Evolutionary conservation across 2,888 invertebrate genomes (phyloP).

Genomic region (Tubiluchus corallicola): DNA sequence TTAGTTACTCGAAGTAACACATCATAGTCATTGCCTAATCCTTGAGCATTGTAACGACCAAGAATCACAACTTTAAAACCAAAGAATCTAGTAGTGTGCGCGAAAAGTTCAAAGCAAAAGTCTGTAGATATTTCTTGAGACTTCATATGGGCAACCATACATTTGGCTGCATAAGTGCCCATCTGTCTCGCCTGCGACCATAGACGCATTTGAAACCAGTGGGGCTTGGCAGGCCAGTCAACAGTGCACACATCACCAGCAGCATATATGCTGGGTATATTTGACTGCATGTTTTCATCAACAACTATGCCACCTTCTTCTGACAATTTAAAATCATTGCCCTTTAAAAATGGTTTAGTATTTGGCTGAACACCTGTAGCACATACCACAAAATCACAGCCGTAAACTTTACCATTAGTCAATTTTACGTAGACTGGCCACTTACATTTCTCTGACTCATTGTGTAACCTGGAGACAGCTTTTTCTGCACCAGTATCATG

Average conservation of each 20-base stretch:
- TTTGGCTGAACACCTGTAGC: constrained; percentile 69
- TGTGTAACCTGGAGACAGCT: background rate
- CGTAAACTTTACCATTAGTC: constrained; percentile 46
- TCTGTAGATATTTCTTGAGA: constrained; percentile 33
- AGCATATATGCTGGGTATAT: constrained; percentile 57
- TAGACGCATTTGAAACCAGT: constrained; percentile 80
- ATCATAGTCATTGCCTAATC: constrained; percentile 56
- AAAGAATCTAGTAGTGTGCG: constrained; percentile 87
- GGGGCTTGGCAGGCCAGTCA: constrained; percentile 49
- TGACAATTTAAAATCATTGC: constrained; percentile 15
- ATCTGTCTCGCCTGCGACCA: constrained; percentile 98
- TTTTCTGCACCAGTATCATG: background rate
- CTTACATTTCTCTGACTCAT: constrained; percentile 10
- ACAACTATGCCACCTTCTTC: constrained; percentile 67
- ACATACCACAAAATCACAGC: constrained; percentile 78
- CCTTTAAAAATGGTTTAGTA: constrained; percentile 18
- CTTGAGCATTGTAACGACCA: constrained; percentile 83
- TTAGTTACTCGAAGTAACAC: constrained; percentile 64
- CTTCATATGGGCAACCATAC: constrained; percentile 41
- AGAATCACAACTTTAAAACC: constrained; percentile 77
- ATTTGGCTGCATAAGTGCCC: constrained; percentile 81
- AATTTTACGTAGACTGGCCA: constrained; percentile 54
- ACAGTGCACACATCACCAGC: constrained; percentile 85
- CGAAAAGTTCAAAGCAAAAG: constrained; percentile 92
- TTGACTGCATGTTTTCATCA: constrained; percentile 66